Conservation (phyloP, 2,888 invertebrate genomes). For the Sarcophaga variegata region DNA sequence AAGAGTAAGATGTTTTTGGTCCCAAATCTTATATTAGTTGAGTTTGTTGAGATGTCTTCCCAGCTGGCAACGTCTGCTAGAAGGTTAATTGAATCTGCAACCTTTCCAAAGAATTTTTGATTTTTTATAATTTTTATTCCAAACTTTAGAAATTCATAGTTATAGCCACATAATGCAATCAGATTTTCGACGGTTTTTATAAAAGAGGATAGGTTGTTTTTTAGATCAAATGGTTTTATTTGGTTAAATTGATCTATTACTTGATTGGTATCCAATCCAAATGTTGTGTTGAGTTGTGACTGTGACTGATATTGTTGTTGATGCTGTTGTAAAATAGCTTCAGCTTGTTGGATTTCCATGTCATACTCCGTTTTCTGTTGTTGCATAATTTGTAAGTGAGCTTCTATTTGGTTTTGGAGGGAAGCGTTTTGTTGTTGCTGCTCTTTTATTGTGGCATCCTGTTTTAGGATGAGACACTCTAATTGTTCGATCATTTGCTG, state of each 20-base stretch:
- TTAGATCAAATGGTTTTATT: conserved; percentile 40
- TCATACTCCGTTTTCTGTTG: neutral
- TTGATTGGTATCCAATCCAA: conserved; percentile 22
- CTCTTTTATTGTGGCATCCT: conserved; percentile 32
- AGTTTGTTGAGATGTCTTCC: no score
- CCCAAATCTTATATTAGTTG: no score
- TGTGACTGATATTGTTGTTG: conserved; percentile 1
- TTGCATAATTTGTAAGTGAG: conserved; percentile 21
- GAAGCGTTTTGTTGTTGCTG: conserved; percentile 27
- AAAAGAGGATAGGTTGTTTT: conserved; percentile 42
- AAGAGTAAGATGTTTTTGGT: no score
- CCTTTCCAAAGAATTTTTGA: neutral
- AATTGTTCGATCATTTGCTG: conserved; percentile 33
- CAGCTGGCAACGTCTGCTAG: no score
- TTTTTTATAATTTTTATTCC: conserved; percentile 42
- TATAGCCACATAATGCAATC: conserved; percentile 21
- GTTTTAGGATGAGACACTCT: conserved; percentile 8
- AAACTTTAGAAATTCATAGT: conserved; percentile 33
- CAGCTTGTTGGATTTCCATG: no score
- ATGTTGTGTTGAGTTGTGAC: conserved; percentile 11
- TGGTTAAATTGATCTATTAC: conserved; percentile 36
- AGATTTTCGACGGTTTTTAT: conserved; percentile 39
- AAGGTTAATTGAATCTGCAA: no score
- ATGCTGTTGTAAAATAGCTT: no score
- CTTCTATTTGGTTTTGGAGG: conserved; percentile 29